Evolutionary conservation across 2,113 vertebrate genomes (phyloP), one percentile per base, ranked within the genome.

Genomic region (Cyanoramphus novaezelandiae): DNA sequence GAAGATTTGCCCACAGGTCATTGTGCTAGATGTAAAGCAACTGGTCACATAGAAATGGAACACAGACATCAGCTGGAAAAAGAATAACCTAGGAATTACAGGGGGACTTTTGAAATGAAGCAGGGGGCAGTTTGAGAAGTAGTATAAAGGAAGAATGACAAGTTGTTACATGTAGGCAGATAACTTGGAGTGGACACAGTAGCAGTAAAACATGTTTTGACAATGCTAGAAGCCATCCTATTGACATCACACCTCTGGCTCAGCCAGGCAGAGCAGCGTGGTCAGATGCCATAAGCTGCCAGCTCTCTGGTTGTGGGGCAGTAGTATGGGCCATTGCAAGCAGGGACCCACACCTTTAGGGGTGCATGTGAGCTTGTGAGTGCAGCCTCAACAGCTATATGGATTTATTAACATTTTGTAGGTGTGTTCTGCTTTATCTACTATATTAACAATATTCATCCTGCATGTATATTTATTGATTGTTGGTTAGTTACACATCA

Each of bases 361-460:
- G 47, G 31, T 9, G 4, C 10, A 8, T 0, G 0, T n/a, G 24
- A 60, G 7, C 46, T 80, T 0, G 0, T 43, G 35, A 14, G 10
- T 65, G 17, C 5, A 37, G 21, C 11, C 16, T 41, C 35, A 49
- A 1, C 13, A 31, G 25, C 9, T 70, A 2, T 44, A 62, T 31
- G 24, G 5, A 27, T 80, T 95, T 76, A 52, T 50, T 77, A 77
- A 27, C 5, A 35, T 44, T 92, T 81, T 35, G 8, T 39, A 53
- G 70, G 65, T 62, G 37, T 33, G 7, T 55, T 90, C 49, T 83
- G 3, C 14, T 86, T 85, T 69, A 65, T 35, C 16, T 49, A 27
- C 2, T 1, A 2, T 69, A 20, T 33, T 76, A 95, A 10, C 11
- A 41, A 29, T 55, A 57, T 72, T 76, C 4, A 74, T 33, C 27